Percentiles rank a stretch among this genome's conserved stretches.
Evolutionary conservation across 2,797 vertebrate species (phyloP).

Genomic region (Falco biarmicus): DNA sequence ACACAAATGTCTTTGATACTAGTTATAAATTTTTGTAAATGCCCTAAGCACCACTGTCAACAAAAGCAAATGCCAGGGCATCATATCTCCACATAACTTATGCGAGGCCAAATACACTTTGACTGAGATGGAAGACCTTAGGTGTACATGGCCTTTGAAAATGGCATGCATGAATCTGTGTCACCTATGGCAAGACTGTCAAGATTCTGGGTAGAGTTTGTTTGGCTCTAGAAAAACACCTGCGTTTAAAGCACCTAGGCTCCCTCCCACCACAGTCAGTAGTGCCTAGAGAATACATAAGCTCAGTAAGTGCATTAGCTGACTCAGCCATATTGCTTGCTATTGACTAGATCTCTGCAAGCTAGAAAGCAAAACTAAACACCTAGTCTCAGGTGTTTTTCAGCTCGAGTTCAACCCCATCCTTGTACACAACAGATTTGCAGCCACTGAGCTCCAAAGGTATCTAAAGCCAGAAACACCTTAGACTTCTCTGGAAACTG

Average conservation of each 20-base stretch:
- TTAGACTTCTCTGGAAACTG: neutral
- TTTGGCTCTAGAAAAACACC: neutral
- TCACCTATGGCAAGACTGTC: neutral
- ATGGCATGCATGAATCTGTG: neutral
- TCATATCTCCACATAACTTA: neutral
- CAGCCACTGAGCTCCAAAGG: neutral
- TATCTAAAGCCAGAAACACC: neutral
- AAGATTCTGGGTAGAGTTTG: neutral
- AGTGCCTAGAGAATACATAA: neutral
- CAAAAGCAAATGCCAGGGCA: neutral
- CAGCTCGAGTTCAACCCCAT: neutral
- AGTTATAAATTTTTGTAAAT: neutral
- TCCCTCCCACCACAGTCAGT: neutral
- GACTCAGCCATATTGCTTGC: neutral
- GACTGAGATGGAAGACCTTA: neutral
- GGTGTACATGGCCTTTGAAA: neutral
- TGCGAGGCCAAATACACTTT: neutral
- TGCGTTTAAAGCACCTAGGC: neutral
- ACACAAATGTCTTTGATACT: neutral
- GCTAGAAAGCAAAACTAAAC: neutral
- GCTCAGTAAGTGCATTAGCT: neutral
- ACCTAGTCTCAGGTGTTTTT: neutral
- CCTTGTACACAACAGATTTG: neutral
- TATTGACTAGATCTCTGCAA: neutral
- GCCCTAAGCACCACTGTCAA: neutral